phyloP scores from a whole-genome alignment of 2,113 vertebrate genomes.

The Prunella fulvescens region DNA sequence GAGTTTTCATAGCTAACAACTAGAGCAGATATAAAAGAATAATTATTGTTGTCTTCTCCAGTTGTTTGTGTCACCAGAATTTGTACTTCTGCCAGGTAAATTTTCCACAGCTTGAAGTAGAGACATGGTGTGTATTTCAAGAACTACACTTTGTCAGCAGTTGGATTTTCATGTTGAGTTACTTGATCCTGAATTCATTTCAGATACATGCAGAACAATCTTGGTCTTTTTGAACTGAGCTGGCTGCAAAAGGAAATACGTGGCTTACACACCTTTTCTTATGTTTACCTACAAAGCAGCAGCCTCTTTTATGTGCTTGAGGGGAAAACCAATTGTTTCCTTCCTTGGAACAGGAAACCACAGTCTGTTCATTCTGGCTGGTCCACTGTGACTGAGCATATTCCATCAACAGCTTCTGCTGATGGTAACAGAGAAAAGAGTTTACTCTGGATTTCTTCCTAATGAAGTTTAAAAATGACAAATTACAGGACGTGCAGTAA shows the following conservation, averaged over 20 bases:
- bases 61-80: not conserved
- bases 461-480: not conserved
- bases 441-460: constrained; percentile 12
- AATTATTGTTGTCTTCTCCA: not conserved
- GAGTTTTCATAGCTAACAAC: not conserved
- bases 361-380: constrained; percentile 7
- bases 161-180: not conserved
- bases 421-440: not conserved
- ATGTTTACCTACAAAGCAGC: not conserved
- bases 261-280: constrained; percentile 21
- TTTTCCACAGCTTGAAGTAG: not conserved
- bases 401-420: not conserved
- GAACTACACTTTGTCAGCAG: not conserved
- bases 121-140: not conserved
- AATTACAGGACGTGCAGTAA: not conserved
- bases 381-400: not conserved
- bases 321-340: constrained; percentile 14
- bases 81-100: not conserved
- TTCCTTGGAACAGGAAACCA: constrained; percentile 35
- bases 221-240: not conserved
- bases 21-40: not conserved
- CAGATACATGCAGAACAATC: not conserved
- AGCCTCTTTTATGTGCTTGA: not conserved
- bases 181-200: not conserved
- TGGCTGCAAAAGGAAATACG: not conserved